These are phyloP conservation scores for Thumatha senex DNA, from an alignment of 2,888 invertebrate genomes.

Conservation along the genomic window DNA sequence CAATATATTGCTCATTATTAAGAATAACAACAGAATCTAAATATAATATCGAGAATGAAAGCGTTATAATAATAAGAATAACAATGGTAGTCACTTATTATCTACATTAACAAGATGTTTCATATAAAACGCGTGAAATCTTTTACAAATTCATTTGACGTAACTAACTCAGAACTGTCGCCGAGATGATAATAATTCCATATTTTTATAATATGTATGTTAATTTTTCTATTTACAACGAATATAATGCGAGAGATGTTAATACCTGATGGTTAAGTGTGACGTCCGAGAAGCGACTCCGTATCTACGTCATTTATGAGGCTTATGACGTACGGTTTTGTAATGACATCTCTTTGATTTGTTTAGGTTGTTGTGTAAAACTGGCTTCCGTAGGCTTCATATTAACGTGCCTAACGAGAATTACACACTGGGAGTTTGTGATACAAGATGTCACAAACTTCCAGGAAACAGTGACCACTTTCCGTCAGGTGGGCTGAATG, in stretches of 20 bases:
- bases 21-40: not conserved
- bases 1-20: not conserved
- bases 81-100: constrained; percentile 1
- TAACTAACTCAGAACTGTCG: constrained; percentile 21
- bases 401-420: too few relatives aligned
- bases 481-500: too few relatives aligned
- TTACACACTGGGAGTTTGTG: too few relatives aligned
- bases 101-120: constrained; percentile 2
- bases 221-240: constrained; percentile 2
- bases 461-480: too few relatives aligned
- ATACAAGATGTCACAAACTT: too few relatives aligned
- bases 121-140: constrained; percentile 1
- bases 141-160: constrained; percentile 12
- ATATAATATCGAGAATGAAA: constrained; percentile 13
- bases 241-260: not conserved
- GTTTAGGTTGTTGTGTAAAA: too few relatives aligned
- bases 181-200: constrained; percentile 3
- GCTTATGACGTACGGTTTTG: too few relatives aligned
- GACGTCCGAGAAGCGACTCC: too few relatives aligned
- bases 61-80: constrained; percentile 9
- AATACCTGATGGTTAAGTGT: not conserved
- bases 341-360: too few relatives aligned
- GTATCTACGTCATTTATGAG: too few relatives aligned
- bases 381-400: too few relatives aligned
- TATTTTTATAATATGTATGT: constrained; percentile 2